A percentile compares a stretch with the other conserved stretches of the same genome.
phyloP scores from a whole-genome alignment of 2,797 vertebrate genomes.

The Masticophis lateralis region DNA sequence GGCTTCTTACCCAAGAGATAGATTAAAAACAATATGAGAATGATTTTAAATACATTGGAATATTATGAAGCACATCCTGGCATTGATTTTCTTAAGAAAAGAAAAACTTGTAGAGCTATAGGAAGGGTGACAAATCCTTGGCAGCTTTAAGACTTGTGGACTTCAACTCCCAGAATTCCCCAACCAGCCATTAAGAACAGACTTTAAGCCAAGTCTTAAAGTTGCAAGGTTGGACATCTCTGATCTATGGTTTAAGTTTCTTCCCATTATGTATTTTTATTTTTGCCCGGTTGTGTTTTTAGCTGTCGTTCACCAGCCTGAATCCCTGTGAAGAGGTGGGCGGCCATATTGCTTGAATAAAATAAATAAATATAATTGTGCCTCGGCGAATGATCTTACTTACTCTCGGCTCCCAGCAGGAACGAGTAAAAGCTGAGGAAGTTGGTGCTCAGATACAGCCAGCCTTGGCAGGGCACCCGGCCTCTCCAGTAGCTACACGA shows the following conservation, averaged over 20 bases:
- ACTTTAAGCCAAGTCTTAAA: not conserved
- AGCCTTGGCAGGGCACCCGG: conserved; percentile 94
- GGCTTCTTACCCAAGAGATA: too few relatives aligned
- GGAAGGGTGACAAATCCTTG: too few relatives aligned
- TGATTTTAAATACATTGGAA: too few relatives aligned
- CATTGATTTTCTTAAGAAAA: too few relatives aligned
- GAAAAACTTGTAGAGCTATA: too few relatives aligned
- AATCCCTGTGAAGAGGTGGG: not conserved
- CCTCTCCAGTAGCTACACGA: conserved; percentile 98
- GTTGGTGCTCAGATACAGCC: conserved; percentile 98
- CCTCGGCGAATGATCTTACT: conserved; percentile 49
- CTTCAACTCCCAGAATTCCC: too few relatives aligned
- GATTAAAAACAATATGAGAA: too few relatives aligned
- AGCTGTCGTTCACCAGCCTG: fast-evolving
- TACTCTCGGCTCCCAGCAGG: conserved; percentile 91
- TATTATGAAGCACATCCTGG: too few relatives aligned
- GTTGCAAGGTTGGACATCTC: not conserved
- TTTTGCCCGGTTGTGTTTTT: not conserved
- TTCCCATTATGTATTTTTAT: not conserved
- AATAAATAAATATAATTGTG: not conserved
- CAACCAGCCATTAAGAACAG: not conserved
- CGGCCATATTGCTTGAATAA: not conserved
- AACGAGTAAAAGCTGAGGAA: conserved; percentile 98
- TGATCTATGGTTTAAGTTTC: not conserved
- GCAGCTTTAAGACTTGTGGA: too few relatives aligned